These are phyloP conservation scores for Pterostichus madidus DNA, from an alignment of 2,888 invertebrate species.

Conservation along the genomic window DNA sequence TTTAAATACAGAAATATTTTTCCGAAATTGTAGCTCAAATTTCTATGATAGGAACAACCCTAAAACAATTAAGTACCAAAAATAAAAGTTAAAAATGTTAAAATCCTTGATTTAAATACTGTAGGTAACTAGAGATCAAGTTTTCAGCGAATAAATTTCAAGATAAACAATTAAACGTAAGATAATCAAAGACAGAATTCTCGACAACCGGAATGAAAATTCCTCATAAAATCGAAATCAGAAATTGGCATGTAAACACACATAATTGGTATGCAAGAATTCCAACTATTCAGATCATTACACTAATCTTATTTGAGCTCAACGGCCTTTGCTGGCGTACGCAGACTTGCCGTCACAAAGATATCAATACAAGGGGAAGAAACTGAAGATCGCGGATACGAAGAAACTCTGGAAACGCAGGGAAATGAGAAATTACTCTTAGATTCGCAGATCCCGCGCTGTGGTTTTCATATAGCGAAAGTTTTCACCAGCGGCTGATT, in stretches of 20 bases:
- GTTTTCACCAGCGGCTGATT: conserved; percentile 14
- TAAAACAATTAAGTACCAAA: too few species aligned
- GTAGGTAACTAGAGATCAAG: background rate
- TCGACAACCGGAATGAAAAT: conserved; percentile 49
- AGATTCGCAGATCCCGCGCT: conserved; percentile 32
- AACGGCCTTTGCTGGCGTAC: conserved; percentile 20
- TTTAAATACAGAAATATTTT: too few species aligned
- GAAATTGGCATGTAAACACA: conserved; percentile 61
- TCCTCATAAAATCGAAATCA: conserved; percentile 60
- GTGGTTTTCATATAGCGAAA: conserved; percentile 44
- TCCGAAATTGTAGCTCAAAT: too few species aligned
- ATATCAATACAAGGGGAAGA: conserved; percentile 52
- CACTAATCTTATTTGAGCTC: conserved; percentile 66
- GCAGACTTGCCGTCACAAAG: conserved; percentile 23
- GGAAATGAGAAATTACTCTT: conserved; percentile 9
- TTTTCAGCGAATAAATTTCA: conserved; percentile 7
- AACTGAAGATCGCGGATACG: conserved; percentile 22
- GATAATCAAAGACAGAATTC: conserved; percentile 44
- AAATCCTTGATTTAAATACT: too few species aligned
- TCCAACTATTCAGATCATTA: conserved; percentile 65
- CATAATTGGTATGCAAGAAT: conserved; percentile 65
- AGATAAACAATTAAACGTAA: conserved; percentile 32
- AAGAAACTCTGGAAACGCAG: conserved; percentile 35
- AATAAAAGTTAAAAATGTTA: too few species aligned
- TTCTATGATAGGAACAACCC: too few species aligned